phyloP scores from a whole-genome alignment of 2,113 vertebrate species.

The Charadrius vociferus region DNA sequence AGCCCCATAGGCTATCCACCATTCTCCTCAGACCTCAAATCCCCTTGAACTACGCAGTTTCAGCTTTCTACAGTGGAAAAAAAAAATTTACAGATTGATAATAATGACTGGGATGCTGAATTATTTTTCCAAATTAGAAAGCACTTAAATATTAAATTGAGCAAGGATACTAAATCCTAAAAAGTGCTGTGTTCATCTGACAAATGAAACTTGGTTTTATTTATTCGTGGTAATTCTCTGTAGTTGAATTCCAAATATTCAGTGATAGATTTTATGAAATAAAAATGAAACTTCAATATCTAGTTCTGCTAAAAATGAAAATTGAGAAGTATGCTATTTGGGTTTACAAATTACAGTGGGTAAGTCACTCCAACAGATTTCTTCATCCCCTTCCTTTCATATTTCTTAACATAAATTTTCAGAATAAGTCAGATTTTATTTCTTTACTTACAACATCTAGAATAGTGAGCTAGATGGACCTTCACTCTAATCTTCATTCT shows the following conservation, averaged over 20 bases:
- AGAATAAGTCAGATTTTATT: not conserved
- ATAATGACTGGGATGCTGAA: not conserved
- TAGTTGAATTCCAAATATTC: not conserved
- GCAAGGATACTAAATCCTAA: not conserved
- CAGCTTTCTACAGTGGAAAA: not conserved
- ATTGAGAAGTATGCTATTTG: not conserved
- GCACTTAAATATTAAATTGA: conserved; percentile 26
- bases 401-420: not conserved
- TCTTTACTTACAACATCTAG: not conserved
- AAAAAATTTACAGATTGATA: not conserved
- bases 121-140: conserved; percentile 22
- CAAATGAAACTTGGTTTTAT: conserved; percentile 7
- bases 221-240: conserved; percentile 6
- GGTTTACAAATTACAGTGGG: not conserved
- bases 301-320: not conserved
- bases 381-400: not conserved
- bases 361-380: not conserved
- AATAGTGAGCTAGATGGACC: not conserved
- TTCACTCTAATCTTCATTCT: not conserved
- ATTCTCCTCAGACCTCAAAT: conserved; percentile 7
- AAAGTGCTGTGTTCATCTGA: not conserved
- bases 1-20: not conserved
- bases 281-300: not conserved
- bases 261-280: not conserved
- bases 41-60: not conserved